Percentiles rank a stretch among this genome's conserved stretches.
Conservation (phyloP, 2,888 invertebrate genomes). For the Xestia sexstrigata region DNA sequence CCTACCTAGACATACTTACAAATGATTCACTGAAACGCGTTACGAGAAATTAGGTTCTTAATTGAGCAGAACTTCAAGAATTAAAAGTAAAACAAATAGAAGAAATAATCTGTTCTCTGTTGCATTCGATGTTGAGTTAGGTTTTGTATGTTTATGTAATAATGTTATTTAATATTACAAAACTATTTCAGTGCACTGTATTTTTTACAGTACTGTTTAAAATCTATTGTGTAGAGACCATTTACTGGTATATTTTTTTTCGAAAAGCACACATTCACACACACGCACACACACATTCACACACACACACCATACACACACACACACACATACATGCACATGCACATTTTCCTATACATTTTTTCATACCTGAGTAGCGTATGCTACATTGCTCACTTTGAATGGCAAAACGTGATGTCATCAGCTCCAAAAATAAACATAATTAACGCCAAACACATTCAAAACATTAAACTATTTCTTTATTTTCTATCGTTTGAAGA, state of each 20-base stretch:
- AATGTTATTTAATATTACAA: constrained; percentile 5
- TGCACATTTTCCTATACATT: not conserved
- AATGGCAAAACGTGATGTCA: not conserved
- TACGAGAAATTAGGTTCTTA: constrained; percentile 48
- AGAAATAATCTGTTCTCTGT: constrained; percentile 8
- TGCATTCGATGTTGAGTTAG: constrained; percentile 6
- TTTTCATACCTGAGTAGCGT: not conserved
- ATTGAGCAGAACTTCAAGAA: constrained; percentile 48
- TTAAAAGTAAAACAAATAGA: constrained; percentile 33
- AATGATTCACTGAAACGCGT: constrained; percentile 41
- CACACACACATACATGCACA: too few species aligned
- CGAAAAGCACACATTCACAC: too few species aligned
- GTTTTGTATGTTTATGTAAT: constrained; percentile 36
- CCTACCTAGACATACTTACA: constrained; percentile 30
- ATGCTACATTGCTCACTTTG: not conserved
- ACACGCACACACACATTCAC: too few species aligned
- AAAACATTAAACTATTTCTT: too few species aligned
- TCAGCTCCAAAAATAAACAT: not conserved
- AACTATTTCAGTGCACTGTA: not conserved
- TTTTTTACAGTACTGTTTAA: not conserved
- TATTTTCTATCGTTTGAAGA: too few species aligned
- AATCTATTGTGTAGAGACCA: not conserved
- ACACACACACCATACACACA: too few species aligned
- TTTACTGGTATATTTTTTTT: not conserved
- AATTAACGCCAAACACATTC: too few species aligned